Conservation (phyloP, 2,888 invertebrate species). For the Drosophila longiperda region DNA sequence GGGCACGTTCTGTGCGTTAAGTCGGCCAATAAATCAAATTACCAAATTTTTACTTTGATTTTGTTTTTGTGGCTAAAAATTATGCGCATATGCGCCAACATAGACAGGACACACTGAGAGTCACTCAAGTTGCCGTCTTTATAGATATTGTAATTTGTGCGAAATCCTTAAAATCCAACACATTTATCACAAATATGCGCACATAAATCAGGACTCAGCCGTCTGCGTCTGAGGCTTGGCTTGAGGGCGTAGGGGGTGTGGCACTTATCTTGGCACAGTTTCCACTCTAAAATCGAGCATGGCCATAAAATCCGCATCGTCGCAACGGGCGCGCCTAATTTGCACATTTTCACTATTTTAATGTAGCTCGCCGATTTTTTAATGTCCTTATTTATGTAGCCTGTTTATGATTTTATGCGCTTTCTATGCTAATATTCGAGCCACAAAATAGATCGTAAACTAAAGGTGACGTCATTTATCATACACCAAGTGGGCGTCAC, state of each 20-base stretch:
- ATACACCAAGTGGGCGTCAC: constrained; percentile 38
- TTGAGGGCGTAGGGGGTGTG: background rate
- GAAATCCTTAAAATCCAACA: constrained; percentile 73
- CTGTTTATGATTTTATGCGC: constrained; percentile 77
- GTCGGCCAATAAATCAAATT: constrained; percentile 81
- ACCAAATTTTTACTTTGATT: constrained; percentile 58
- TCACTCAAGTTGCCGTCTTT: constrained; percentile 25
- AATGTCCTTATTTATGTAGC: constrained; percentile 65
- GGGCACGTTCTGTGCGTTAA: constrained; percentile 75
- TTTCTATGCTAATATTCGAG: constrained; percentile 74
- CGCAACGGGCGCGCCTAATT: constrained; percentile 68
- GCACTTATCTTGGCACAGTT: constrained; percentile 48
- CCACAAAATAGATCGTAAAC: constrained; percentile 45
- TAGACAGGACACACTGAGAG: constrained; percentile 21
- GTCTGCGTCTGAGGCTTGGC: constrained; percentile 4
- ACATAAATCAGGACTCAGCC: constrained; percentile 65
- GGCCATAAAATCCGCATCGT: constrained; percentile 67
- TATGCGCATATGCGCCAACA: constrained; percentile 71
- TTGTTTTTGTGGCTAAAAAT: constrained; percentile 40
- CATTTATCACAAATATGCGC: constrained; percentile 72
- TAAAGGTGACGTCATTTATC: constrained; percentile 74
- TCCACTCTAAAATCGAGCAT: constrained; percentile 43
- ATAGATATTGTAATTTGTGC: constrained; percentile 71
- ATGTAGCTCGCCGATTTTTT: constrained; percentile 55
- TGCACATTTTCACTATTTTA: constrained; percentile 80